Evolutionary conservation across 2,113 vertebrate genomes (phyloP).

Genomic region (Paramormyrops kingsleyae): DNA sequence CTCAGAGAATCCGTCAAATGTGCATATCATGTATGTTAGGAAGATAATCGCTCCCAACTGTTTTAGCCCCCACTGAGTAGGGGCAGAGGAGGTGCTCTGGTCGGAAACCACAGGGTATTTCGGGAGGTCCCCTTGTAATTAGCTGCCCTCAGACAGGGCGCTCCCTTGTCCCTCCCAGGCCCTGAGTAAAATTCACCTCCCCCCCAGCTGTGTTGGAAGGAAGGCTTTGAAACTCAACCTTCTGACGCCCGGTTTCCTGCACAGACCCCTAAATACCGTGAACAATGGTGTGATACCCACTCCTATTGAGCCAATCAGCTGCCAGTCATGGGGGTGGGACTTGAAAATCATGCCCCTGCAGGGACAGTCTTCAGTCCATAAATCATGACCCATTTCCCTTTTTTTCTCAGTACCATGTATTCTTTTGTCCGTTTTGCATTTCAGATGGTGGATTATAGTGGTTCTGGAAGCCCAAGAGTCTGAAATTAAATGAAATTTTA

Average conservation of each 20-base stretch:
- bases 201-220: neutral
- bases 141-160: constrained; percentile 22
- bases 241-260: neutral
- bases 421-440: neutral
- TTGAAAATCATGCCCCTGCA: neutral
- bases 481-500: neutral
- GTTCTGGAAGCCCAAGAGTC: neutral
- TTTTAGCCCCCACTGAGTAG: neutral
- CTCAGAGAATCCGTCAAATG: neutral
- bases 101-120: constrained; percentile 33
- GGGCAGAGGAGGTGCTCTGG: constrained; percentile 1
- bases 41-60: constrained; percentile 9
- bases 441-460: neutral
- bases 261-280: neutral
- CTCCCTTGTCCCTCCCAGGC: constrained; percentile 27
- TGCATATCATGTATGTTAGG: neutral
- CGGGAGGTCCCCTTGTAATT: constrained; percentile 35
- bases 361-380: neutral
- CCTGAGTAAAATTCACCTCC: neutral
- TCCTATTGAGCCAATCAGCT: neutral
- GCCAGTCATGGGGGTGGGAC: neutral
- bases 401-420: neutral
- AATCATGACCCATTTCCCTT: neutral
- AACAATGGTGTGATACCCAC: neutral
- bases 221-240: neutral